Evolutionary conservation across 2,888 invertebrate genomes (phyloP).

Genomic region (Monopis laevigella): DNA sequence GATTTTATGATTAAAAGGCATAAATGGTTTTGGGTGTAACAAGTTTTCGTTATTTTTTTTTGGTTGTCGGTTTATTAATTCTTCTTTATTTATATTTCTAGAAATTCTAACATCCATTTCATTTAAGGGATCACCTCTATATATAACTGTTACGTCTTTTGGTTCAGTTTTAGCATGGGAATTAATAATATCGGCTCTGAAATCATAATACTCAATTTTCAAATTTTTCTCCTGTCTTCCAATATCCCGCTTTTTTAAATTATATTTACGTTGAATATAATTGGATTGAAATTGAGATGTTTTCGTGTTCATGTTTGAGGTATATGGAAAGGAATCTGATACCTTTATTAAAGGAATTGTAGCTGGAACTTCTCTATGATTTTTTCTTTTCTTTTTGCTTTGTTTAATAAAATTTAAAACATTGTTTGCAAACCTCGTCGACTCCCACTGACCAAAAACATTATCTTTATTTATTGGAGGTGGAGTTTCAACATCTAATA

Average conservation of each 20-base stretch:
- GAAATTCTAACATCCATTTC: slow-evolving; percentile 30
- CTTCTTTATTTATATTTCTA: slow-evolving; percentile 26
- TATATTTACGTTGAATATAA: slow-evolving; percentile 25
- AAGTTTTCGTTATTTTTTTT: no score
- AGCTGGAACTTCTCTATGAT: slow-evolving; percentile 32
- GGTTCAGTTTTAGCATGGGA: slow-evolving; percentile 33
- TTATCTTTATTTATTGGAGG: slow-evolving; percentile 31
- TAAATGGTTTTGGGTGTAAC: no score
- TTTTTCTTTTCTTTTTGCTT: slow-evolving; percentile 33
- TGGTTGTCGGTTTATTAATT: no score
- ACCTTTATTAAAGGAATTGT: slow-evolving; percentile 39
- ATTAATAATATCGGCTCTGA: slow-evolving; percentile 36
- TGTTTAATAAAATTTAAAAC: slow-evolving; percentile 50
- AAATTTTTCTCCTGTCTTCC: slow-evolving; percentile 39
- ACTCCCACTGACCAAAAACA: slow-evolving; percentile 48
- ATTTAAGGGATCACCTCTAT: slow-evolving; percentile 30
- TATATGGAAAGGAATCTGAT: slow-evolving; percentile 42
- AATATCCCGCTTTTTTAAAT: slow-evolving; percentile 28
- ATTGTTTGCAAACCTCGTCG: slow-evolving; percentile 43
- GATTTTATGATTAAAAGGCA: no score
- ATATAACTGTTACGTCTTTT: slow-evolving; percentile 37
- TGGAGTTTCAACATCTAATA: slow-evolving; percentile 33
- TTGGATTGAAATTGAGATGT: slow-evolving; percentile 37
- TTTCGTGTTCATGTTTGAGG: slow-evolving; percentile 35
- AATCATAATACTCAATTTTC: slow-evolving; percentile 38